phyloP scores from a whole-genome alignment of 1,140 invertebrate species.

The Drosophila asahinai region DNA sequence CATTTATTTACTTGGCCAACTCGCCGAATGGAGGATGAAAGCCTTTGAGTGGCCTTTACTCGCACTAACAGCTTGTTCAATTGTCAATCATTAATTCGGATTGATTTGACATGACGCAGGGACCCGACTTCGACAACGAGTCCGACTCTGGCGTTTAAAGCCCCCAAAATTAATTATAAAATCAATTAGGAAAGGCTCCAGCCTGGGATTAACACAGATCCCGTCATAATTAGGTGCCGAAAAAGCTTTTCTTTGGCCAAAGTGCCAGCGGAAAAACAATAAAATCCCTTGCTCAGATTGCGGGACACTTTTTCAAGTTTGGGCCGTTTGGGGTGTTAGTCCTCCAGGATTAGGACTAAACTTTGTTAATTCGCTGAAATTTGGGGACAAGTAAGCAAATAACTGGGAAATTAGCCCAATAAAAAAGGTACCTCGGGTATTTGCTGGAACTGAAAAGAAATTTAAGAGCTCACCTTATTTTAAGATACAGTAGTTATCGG shows the following conservation, averaged over 20 bases:
- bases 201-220: slow-evolving; percentile 67
- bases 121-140: background rate
- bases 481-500: background rate
- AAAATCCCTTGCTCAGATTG: slow-evolving; percentile 35
- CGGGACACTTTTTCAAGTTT: slow-evolving; percentile 30
- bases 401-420: slow-evolving; percentile 38
- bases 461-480: slow-evolving; percentile 17
- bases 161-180: slow-evolving; percentile 74
- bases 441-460: slow-evolving; percentile 11
- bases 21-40: slow-evolving; percentile 5
- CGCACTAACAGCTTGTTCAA: slow-evolving; percentile 28
- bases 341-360: slow-evolving; percentile 55
- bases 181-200: slow-evolving; percentile 67
- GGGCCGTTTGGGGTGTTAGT: slow-evolving; percentile 38
- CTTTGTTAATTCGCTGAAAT: slow-evolving; percentile 56
- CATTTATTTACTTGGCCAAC: slow-evolving; percentile 42
- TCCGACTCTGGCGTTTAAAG: slow-evolving; percentile 36
- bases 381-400: slow-evolving; percentile 43
- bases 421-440: slow-evolving; percentile 21
- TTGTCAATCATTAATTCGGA: slow-evolving; percentile 50
- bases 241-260: slow-evolving; percentile 47
- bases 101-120: slow-evolving; percentile 25
- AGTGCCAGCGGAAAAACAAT: slow-evolving; percentile 41
- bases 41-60: slow-evolving; percentile 3
- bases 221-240: slow-evolving; percentile 77